Evolutionary conservation across 2,888 invertebrate genomes (phyloP).

Genomic region (Cyclophora punctaria): DNA sequence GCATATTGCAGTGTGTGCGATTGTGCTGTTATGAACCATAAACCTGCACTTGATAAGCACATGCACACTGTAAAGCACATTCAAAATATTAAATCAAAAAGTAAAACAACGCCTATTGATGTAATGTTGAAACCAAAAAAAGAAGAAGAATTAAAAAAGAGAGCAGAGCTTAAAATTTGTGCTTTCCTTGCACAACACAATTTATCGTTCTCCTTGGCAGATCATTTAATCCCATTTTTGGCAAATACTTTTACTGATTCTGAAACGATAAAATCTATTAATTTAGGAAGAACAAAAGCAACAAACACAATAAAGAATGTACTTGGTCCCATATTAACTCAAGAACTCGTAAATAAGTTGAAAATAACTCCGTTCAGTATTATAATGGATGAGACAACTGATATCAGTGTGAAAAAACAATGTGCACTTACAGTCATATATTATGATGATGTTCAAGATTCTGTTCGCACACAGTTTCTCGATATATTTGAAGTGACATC

Average conservation of each 20-base stretch:
- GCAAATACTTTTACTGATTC: conserved; percentile 5
- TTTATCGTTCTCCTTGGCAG: conserved; percentile 9
- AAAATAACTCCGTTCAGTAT: conserved; percentile 9
- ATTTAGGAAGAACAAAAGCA: conserved; percentile 16
- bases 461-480: no score
- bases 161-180: conserved; percentile 16
- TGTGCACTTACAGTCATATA: conserved; percentile 16
- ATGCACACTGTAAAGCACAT: conserved; percentile 6
- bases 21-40: conserved; percentile 10
- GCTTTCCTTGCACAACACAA: conserved; percentile 15
- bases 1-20: not conserved
- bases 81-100: conserved; percentile 6
- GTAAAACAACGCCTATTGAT: conserved; percentile 7
- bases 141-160: conserved; percentile 12
- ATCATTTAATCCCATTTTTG: conserved; percentile 11
- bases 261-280: conserved; percentile 9
- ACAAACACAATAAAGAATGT: conserved; percentile 10
- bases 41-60: conserved; percentile 1
- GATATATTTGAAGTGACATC: no score
- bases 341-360: conserved; percentile 7
- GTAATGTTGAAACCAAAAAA: conserved; percentile 1
- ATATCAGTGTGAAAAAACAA: conserved; percentile 15
- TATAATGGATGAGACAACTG: conserved; percentile 18
- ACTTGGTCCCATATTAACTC: conserved; percentile 12
- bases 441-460: not conserved